phyloP scores from a whole-genome alignment of 2,888 invertebrate genomes.

The Scaeva pyrastri region DNA sequence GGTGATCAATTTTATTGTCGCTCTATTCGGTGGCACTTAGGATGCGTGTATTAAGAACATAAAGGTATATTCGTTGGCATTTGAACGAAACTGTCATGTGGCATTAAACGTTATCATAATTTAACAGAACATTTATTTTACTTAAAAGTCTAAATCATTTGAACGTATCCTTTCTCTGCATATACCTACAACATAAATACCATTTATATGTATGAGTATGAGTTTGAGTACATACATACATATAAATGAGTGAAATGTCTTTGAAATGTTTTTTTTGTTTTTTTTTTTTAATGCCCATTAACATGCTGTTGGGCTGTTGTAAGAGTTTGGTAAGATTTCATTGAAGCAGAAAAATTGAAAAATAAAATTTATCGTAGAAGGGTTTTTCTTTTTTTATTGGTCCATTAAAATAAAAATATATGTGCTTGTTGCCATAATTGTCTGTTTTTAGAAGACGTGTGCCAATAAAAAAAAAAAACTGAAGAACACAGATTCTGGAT shows the following conservation, averaged over 20 bases:
- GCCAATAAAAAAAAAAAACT: not conserved
- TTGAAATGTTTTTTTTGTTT: not conserved
- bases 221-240: not conserved
- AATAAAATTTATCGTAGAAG: slow-evolving; percentile 17
- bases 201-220: too few species aligned
- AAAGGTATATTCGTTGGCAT: slow-evolving; percentile 71
- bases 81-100: slow-evolving; percentile 77
- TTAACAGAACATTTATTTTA: slow-evolving; percentile 78
- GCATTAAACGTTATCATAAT: slow-evolving; percentile 78
- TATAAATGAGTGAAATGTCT: slow-evolving; percentile 7
- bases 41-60: slow-evolving; percentile 70
- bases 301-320: slow-evolving; percentile 8
- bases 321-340: slow-evolving; percentile 4
- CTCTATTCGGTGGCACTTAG: slow-evolving; percentile 59
- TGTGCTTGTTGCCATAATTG: not conserved
- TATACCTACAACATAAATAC: not conserved
- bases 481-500: not conserved
- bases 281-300: slow-evolving; percentile 8
- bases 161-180: slow-evolving; percentile 2
- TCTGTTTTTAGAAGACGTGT: not conserved
- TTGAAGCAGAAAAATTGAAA: slow-evolving; percentile 13
- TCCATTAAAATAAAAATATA: slow-evolving; percentile 20
- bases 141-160: slow-evolving; percentile 69
- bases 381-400: slow-evolving; percentile 5
- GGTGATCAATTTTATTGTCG: slow-evolving; percentile 64